Evolutionary conservation across 2,113 vertebrate genomes (phyloP), one percentile per base, ranked within the genome.

Genomic region (Oncorhynchus keta): DNA sequence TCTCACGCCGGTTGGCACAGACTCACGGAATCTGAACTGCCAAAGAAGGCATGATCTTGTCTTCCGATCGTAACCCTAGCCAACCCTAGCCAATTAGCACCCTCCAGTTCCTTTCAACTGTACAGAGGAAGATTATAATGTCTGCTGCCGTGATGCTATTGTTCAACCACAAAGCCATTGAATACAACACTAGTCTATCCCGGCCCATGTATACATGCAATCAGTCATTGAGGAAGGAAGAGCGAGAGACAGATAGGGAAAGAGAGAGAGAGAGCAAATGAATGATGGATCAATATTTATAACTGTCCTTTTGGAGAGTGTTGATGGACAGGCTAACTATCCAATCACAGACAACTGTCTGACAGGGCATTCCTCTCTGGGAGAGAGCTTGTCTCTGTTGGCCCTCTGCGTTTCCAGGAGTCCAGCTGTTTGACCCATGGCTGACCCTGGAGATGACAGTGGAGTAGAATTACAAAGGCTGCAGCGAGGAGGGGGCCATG

Each of bases 371-470:
- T 48, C 55, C 49, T 22, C 65, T 20, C 16, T 3, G 4, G 18
- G 32, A 9, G 28, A 73, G 76, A 68, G 62, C 64, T 85, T 18
- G 48, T 78, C 13, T 2, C 5, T 70, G 77, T 75, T n/a, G 2
- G 78, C 78, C 68, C 68, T 59, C 20, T 72, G 85, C 70, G 77
- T 68, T 86, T 83, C 82, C 74, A 57, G 65, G 77, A 67, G 78
- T 87, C 79, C 79, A 77, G 86, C 88, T 90, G 82, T 77, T 80
- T 88, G 89, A 89, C 91, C 92, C 55, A 7, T 51, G 76, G 30
- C 78, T 88, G 92, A 92, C 89, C 89, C 51, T 16, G 64, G 78
- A 81, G 79, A 86, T 86, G 86, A 86, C 85, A 89, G 86, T 89
- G 86, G 86, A 51, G 57, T 88, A 68, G 80, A 79, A 82, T 91